These are phyloP conservation scores for Hydropotes inermis DNA, from an alignment of 2,113 vertebrate genomes.

Conservation along the genomic window DNA sequence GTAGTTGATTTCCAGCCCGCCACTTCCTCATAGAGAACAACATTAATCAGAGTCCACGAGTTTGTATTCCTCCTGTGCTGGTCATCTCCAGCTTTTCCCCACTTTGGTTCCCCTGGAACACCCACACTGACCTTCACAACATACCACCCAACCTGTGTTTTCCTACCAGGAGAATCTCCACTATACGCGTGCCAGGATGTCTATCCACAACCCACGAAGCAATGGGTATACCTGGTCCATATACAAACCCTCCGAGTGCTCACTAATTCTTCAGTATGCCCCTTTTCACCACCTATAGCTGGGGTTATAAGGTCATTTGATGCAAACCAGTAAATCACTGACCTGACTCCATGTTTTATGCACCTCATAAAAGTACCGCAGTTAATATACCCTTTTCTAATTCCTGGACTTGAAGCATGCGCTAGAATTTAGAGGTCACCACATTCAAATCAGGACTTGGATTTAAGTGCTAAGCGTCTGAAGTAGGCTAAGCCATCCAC, in stretches of 20 bases:
- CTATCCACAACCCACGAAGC: background rate
- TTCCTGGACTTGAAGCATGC: background rate
- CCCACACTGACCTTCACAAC: background rate
- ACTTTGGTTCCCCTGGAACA: background rate
- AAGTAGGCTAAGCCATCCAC: background rate
- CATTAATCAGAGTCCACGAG: background rate
- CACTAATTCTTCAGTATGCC: background rate
- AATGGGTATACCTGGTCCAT: background rate
- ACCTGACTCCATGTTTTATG: background rate
- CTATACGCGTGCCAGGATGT: background rate
- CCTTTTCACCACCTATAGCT: background rate
- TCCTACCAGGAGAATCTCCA: background rate
- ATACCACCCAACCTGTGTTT: background rate
- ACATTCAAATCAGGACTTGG: background rate
- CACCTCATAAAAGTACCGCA: slow-evolving; percentile 1
- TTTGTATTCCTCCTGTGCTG: background rate
- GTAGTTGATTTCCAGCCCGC: background rate
- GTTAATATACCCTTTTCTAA: background rate
- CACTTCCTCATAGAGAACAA: background rate
- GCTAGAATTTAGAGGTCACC: slow-evolving; percentile 9
- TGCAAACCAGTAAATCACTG: background rate
- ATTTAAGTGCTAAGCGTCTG: background rate
- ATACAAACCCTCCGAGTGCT: background rate
- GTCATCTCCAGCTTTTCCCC: background rate
- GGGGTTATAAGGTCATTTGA: background rate